These are phyloP conservation scores for Anarrhichthys ocellatus DNA, from an alignment of 2,113 vertebrate genomes.

Conservation along the genomic window DNA sequence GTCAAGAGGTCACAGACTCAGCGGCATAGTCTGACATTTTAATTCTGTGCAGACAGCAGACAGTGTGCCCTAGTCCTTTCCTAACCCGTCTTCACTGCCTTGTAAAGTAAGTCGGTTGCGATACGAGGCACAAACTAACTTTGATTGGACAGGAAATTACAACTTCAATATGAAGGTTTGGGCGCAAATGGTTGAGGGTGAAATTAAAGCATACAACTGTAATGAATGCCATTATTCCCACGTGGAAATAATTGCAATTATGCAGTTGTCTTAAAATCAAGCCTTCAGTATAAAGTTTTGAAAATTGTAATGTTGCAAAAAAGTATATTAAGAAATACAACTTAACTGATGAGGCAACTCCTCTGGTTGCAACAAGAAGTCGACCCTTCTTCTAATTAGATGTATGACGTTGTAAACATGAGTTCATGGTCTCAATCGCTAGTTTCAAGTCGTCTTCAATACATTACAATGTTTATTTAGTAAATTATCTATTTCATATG, in stretches of 20 bases:
- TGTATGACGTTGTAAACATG: too few species aligned
- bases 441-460: too few species aligned
- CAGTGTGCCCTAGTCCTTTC: slow-evolving; percentile 42
- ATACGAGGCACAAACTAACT: slow-evolving; percentile 4
- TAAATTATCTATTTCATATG: too few species aligned
- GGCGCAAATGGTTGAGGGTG: not conserved
- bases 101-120: slow-evolving; percentile 13
- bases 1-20: slow-evolving; percentile 72
- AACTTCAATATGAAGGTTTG: not conserved
- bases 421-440: too few species aligned
- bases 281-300: not conserved
- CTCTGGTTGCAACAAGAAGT: too few species aligned
- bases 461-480: too few species aligned
- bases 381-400: too few species aligned
- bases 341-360: too few species aligned
- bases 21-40: slow-evolving; percentile 73
- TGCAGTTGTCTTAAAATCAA: not conserved
- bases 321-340: too few species aligned
- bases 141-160: not conserved
- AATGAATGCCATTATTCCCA: not conserved
- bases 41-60: slow-evolving; percentile 69
- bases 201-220: not conserved
- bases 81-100: slow-evolving; percentile 29
- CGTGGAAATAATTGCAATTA: not conserved
- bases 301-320: too few species aligned